Evolutionary conservation across 2,888 invertebrate genomes (phyloP).

Genomic region (Leucozona laternaria): DNA sequence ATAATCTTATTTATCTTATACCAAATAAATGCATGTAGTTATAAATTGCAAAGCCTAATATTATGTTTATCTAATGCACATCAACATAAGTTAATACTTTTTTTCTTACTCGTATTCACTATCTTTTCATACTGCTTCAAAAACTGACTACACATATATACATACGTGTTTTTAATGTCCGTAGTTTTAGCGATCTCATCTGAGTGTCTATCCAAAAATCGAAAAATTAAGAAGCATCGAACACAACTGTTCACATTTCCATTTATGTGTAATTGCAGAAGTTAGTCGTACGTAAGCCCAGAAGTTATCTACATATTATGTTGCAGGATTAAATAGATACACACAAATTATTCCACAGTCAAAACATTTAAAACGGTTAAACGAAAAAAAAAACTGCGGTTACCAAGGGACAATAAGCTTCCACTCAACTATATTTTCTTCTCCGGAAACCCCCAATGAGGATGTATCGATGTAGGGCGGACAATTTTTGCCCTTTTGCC

Average conservation of each 20-base stretch:
- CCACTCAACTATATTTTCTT: slow-evolving; percentile 8
- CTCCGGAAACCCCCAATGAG: slow-evolving; percentile 17
- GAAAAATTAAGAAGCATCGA: slow-evolving; percentile 6
- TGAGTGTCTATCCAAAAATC: neutral
- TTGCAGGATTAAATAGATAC: slow-evolving; percentile 50
- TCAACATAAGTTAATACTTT: too few species aligned
- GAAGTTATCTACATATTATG: slow-evolving; percentile 35
- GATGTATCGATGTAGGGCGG: neutral
- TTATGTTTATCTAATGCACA: too few species aligned
- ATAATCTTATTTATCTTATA: too few species aligned
- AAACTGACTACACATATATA: too few species aligned
- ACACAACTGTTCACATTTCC: slow-evolving; percentile 43
- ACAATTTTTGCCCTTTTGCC: slow-evolving; percentile 51
- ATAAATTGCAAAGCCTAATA: too few species aligned
- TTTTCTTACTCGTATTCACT: too few species aligned
- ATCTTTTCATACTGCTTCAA: neutral
- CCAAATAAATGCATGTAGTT: too few species aligned
- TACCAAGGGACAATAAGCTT: slow-evolving; percentile 47
- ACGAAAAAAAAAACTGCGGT: slow-evolving; percentile 39
- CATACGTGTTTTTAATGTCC: neutral
- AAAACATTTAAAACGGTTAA: slow-evolving; percentile 69
- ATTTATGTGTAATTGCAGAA: slow-evolving; percentile 61
- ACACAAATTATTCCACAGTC: slow-evolving; percentile 53
- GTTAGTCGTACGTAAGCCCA: slow-evolving; percentile 51
- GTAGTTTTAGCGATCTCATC: neutral